Conservation (phyloP, 2,113 vertebrate genomes). For the Microcebus ravelobensis region DNA sequence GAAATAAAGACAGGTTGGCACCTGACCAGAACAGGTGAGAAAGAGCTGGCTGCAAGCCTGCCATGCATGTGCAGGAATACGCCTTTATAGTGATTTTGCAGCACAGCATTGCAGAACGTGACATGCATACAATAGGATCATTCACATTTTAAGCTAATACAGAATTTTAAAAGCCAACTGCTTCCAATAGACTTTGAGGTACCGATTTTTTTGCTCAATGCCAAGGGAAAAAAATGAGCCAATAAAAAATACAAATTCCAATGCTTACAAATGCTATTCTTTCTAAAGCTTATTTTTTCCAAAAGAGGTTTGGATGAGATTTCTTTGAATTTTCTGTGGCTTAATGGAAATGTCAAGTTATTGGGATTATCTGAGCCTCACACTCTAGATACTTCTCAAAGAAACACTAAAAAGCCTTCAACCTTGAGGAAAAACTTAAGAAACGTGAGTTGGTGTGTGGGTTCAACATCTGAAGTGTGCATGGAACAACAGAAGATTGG, state of each 20-base stretch:
- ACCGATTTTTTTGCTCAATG: conserved; percentile 74
- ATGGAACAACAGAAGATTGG: not conserved
- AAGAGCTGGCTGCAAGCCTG: not conserved
- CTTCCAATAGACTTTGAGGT: conserved; percentile 76
- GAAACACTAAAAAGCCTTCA: conserved; percentile 20
- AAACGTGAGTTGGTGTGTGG: not conserved
- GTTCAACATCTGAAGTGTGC: not conserved
- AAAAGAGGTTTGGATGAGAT: not conserved
- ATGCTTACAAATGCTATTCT: conserved; percentile 65
- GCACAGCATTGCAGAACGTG: conserved; percentile 75
- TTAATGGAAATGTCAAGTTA: not conserved
- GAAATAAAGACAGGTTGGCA: not conserved
- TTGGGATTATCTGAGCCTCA: not conserved
- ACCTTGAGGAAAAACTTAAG: not conserved
- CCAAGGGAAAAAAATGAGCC: conserved; percentile 55
- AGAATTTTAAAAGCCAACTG: conserved; percentile 64
- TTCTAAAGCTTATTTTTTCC: conserved; percentile 68
- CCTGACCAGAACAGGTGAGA: conserved; percentile 49
- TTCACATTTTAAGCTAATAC: conserved; percentile 70
- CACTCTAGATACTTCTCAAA: not conserved
- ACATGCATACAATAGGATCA: conserved; percentile 59
- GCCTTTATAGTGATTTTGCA: conserved; percentile 54
- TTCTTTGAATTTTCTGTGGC: conserved; percentile 12
- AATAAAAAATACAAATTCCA: conserved; percentile 72
- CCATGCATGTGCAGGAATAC: not conserved